Conservation (phyloP, 1,140 invertebrate species). For the Eriocheir sinensis region DNA sequence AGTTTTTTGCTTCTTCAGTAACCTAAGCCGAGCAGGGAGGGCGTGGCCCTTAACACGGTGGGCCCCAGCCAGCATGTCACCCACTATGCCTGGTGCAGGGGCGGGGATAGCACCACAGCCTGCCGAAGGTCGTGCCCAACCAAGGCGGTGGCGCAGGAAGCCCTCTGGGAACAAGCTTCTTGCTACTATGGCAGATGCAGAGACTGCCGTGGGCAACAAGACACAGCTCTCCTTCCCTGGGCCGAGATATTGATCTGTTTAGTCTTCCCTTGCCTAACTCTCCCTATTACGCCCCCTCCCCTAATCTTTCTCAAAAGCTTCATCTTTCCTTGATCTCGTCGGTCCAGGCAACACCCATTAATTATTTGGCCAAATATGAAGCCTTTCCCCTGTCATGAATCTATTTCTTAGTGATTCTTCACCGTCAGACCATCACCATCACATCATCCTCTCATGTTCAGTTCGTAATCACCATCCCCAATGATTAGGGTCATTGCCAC, state of each 20-base stretch:
- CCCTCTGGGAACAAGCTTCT: background rate
- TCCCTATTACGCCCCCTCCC: background rate
- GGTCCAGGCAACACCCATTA: too few species aligned
- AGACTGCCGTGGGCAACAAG: background rate
- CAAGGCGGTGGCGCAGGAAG: background rate
- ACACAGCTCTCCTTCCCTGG: background rate
- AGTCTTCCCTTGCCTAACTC: background rate
- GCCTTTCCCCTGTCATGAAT: too few species aligned
- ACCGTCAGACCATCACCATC: background rate
- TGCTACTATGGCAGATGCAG: background rate
- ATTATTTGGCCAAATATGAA: too few species aligned
- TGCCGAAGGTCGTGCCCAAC: background rate
- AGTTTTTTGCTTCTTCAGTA: background rate
- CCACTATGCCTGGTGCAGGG: background rate
- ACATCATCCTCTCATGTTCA: background rate
- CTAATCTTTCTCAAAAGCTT: background rate
- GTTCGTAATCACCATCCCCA: background rate
- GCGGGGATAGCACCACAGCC: background rate
- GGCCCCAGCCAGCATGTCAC: background rate
- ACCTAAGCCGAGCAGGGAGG: background rate
- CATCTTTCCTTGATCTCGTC: background rate
- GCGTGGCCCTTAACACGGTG: background rate
- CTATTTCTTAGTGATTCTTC: too few species aligned
- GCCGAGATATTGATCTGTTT: background rate
- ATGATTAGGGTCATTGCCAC: too few species aligned